Evolutionary conservation across 53 echinoderm and acorn worm genomes (phyloP).

Genomic region (Paracentrotus lividus): DNA sequence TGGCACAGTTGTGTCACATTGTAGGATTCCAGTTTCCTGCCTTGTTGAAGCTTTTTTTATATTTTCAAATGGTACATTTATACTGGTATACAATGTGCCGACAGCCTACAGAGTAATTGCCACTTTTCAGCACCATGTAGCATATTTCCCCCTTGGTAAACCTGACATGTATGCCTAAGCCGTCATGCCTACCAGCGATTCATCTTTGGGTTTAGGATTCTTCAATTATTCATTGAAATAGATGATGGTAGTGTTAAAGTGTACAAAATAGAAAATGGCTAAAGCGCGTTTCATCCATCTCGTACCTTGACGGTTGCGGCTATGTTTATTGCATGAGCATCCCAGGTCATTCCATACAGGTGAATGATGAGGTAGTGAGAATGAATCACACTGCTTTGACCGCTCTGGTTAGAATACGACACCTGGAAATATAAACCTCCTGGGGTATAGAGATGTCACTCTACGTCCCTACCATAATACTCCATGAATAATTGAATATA

Average conservation of each 20-base stretch:
- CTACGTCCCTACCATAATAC: constrained; percentile 56
- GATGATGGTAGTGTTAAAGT: constrained; percentile 7
- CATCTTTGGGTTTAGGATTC: constrained; percentile 7
- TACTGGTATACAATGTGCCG: not conserved
- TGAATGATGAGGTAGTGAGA: constrained; percentile 53
- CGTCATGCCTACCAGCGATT: not conserved
- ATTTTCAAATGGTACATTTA: no score
- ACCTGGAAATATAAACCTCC: constrained; percentile 52
- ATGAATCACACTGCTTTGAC: constrained; percentile 65
- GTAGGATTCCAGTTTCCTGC: not conserved
- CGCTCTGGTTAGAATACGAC: not conserved
- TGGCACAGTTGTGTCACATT: constrained; percentile 28
- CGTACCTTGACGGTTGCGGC: not conserved
- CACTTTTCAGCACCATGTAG: not conserved
- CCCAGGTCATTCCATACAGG: constrained; percentile 58
- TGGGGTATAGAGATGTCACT: constrained; percentile 36
- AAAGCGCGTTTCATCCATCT: not conserved
- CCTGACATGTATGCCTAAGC: not conserved
- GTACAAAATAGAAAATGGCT: not conserved
- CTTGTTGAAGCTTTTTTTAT: not conserved
- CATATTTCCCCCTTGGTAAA: not conserved
- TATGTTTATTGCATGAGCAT: constrained; percentile 3
- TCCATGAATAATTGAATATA: constrained; percentile 57
- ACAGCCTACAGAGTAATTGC: no score
- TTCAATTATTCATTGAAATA: constrained; percentile 22